A percentile compares a stretch with the other conserved stretches of the same genome.
phyloP scores from a whole-genome alignment of 2,888 invertebrate species.

The Bhutanitis thaidina region DNA sequence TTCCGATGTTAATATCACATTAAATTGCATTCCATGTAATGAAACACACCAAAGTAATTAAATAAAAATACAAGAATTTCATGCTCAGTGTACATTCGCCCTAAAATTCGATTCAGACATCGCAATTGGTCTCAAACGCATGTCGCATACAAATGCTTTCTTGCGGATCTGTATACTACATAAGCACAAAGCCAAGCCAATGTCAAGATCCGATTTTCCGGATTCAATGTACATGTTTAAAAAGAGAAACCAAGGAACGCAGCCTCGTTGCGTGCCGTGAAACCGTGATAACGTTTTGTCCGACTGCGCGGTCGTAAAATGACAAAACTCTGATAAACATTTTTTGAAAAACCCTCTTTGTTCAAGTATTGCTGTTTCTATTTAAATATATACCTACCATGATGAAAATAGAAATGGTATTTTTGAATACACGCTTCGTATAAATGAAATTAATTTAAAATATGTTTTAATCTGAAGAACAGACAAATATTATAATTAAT shows the following conservation, averaged over 20 bases:
- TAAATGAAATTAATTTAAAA: too few relatives aligned
- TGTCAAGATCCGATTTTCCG: slow-evolving; percentile 16
- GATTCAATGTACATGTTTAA: slow-evolving; percentile 9
- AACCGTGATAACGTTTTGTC: neutral
- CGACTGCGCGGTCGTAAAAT: neutral
- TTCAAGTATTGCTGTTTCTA: too few relatives aligned
- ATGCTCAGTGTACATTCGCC: neutral
- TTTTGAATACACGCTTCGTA: too few relatives aligned
- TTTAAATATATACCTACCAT: too few relatives aligned
- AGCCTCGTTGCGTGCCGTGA: slow-evolving; percentile 9
- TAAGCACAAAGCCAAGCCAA: neutral
- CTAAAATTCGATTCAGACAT: neutral
- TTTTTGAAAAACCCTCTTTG: neutral
- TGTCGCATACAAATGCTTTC: slow-evolving; percentile 9
- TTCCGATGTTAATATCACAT: too few relatives aligned
- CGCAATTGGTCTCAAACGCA: neutral
- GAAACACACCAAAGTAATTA: too few relatives aligned
- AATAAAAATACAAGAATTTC: too few relatives aligned
- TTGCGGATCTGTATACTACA: neutral
- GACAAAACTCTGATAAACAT: neutral
- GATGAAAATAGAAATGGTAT: too few relatives aligned
- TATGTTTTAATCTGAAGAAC: too few relatives aligned
- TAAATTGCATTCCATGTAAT: too few relatives aligned
- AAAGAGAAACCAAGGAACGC: slow-evolving; percentile 15
- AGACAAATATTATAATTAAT: too few relatives aligned